phyloP scores from a whole-genome alignment of 2,113 vertebrate genomes.

The Tetrao urogallus region DNA sequence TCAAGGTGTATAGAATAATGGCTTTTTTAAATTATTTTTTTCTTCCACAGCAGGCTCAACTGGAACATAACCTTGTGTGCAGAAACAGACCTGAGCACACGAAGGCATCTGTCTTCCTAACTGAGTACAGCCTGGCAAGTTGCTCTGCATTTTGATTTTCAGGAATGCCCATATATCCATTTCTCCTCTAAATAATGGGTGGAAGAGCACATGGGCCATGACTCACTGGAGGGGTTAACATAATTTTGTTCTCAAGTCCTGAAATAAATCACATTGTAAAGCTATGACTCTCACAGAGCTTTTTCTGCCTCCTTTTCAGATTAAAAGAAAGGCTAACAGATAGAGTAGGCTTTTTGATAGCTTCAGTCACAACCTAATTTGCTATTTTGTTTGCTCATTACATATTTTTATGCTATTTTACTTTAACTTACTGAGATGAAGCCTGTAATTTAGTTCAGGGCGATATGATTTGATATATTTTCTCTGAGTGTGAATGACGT shows the following conservation, averaged over 20 bases:
- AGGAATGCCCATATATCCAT: background rate
- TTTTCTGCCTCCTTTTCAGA: background rate
- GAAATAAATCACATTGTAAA: conserved; percentile 39
- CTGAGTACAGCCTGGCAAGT: background rate
- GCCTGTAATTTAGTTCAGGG: background rate
- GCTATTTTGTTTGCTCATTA: background rate
- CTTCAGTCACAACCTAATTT: background rate
- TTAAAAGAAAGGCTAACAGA: background rate
- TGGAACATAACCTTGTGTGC: background rate
- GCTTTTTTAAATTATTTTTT: background rate
- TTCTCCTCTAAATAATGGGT: background rate
- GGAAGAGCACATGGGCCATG: background rate
- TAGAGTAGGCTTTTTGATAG: background rate
- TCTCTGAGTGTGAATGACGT: background rate
- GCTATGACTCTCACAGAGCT: background rate
- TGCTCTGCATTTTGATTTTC: conserved; percentile 28
- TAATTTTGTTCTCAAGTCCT: background rate
- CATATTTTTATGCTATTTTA: background rate
- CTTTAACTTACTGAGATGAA: background rate
- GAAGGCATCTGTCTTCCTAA: background rate
- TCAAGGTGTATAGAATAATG: background rate
- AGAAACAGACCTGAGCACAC: background rate
- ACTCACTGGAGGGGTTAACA: background rate
- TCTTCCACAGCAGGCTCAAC: background rate
- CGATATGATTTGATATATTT: background rate